Percentiles rank a stretch among this genome's conserved stretches.
Conservation (phyloP, 2,888 invertebrate genomes). For the Drosophila anomalipes region DNA sequence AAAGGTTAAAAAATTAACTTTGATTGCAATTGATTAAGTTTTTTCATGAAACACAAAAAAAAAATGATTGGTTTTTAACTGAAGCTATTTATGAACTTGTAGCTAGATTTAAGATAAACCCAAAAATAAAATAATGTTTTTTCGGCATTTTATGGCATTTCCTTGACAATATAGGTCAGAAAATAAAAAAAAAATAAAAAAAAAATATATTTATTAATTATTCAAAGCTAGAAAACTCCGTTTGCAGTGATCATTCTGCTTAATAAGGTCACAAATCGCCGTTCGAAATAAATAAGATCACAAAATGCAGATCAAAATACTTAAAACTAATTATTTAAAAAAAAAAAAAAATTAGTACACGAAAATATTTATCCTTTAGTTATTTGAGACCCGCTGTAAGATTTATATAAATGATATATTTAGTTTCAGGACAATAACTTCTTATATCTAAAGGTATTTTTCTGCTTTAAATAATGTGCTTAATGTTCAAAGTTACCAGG, state of each 20-base stretch:
- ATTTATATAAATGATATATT: neutral
- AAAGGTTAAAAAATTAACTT: neutral
- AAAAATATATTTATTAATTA: neutral
- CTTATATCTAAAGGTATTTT: neutral
- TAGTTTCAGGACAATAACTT: neutral
- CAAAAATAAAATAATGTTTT: neutral
- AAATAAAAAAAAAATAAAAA: neutral
- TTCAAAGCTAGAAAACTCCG: neutral
- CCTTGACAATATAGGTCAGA: neutral
- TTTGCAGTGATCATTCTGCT: neutral
- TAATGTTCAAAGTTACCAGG: neutral
- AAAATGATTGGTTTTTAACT: neutral
- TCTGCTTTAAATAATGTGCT: neutral
- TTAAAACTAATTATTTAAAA: neutral
- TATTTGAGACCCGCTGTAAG: neutral
- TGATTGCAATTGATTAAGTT: neutral
- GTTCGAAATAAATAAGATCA: neutral
- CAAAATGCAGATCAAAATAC: neutral
- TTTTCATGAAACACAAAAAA: neutral
- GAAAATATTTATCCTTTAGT: neutral
- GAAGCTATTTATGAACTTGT: neutral
- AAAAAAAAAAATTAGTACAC: neutral
- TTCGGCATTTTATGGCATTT: neutral
- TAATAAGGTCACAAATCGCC: accelerated
- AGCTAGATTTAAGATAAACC: neutral